Percentiles rank a stretch among this genome's conserved stretches.
phyloP scores from a whole-genome alignment of 1,140 invertebrate species.

The Zaprionus lachaisei region DNA sequence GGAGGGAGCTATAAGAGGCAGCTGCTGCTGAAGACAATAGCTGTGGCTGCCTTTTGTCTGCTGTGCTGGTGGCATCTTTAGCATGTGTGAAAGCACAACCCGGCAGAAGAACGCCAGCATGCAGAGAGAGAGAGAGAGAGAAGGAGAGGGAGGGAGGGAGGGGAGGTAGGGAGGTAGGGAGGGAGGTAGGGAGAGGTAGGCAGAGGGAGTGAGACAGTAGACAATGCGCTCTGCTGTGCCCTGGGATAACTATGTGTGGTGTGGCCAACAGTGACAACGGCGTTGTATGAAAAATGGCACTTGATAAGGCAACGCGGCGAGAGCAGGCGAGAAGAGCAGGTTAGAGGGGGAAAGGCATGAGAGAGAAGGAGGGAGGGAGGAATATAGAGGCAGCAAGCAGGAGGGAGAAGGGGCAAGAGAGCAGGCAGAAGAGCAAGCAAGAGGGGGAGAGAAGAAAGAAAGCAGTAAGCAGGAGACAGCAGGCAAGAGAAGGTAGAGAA shows the following conservation, averaged over 20 bases:
- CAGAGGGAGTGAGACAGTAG: slow-evolving; percentile 29
- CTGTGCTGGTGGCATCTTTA: slow-evolving; percentile 38
- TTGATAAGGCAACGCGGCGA: slow-evolving; percentile 61
- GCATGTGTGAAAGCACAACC: slow-evolving; percentile 62
- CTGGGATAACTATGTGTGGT: slow-evolving; percentile 77
- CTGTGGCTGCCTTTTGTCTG: slow-evolving; percentile 56
- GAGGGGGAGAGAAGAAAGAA: too few relatives aligned
- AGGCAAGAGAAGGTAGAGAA: too few relatives aligned
- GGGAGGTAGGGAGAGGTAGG: too few relatives aligned
- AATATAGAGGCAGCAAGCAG: background rate
- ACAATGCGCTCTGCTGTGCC: slow-evolving; percentile 61
- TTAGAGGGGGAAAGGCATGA: background rate
- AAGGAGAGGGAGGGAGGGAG: too few relatives aligned
- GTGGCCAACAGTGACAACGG: slow-evolving; percentile 60
- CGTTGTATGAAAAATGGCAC: slow-evolving; percentile 80
- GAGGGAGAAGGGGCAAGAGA: background rate
- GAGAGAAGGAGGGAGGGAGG: too few relatives aligned
- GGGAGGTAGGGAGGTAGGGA: too few relatives aligned
- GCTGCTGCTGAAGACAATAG: slow-evolving; percentile 23
- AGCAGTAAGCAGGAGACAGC: background rate
- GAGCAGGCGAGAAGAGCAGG: background rate
- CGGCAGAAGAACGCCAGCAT: background rate
- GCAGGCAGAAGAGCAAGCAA: too few relatives aligned
- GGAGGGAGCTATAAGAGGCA: background rate
- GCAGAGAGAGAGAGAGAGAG: too few relatives aligned